These are phyloP conservation scores for Strongylocentrotus purpuratus DNA, from an alignment of 35 echinoderm and acorn worm species.

Conservation along the genomic window DNA sequence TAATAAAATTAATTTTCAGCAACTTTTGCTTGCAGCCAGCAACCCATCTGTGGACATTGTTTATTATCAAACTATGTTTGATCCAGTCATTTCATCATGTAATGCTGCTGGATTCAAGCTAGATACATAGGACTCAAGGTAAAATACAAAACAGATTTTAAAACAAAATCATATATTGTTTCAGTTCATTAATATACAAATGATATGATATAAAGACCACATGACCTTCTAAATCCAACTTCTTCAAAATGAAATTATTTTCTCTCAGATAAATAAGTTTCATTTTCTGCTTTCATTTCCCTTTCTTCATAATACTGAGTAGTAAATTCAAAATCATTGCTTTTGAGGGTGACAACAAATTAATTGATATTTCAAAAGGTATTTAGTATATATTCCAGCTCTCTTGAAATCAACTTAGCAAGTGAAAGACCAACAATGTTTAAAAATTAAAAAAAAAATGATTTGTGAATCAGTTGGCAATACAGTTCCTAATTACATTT, in stretches of 20 bases:
- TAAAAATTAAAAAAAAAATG: not conserved
- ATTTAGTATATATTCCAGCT: not conserved
- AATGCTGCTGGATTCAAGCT: not conserved
- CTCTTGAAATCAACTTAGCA: not conserved
- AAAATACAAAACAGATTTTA: not conserved
- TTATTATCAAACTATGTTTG: not conserved
- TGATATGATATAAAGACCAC: not conserved
- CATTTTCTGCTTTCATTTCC: not conserved
- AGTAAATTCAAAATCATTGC: not conserved
- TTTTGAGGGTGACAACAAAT: not conserved
- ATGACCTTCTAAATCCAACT: not conserved
- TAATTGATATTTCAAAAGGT: not conserved
- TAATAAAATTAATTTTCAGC: not conserved
- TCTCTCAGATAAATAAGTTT: not conserved
- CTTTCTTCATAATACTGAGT: not conserved
- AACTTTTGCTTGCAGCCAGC: not conserved
- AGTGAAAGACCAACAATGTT: not conserved
- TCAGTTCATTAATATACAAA: not conserved
- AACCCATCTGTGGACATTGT: not conserved
- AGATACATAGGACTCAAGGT: not conserved
- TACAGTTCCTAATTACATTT: not conserved
- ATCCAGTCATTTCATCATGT: not conserved
- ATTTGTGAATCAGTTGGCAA: constrained; percentile 4
- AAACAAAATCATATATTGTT: not conserved
- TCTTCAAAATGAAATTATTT: not conserved